Base-by-base conservation (phyloP, 2,888 invertebrate genomes). In the Euplagia quadripunctaria region DNA sequence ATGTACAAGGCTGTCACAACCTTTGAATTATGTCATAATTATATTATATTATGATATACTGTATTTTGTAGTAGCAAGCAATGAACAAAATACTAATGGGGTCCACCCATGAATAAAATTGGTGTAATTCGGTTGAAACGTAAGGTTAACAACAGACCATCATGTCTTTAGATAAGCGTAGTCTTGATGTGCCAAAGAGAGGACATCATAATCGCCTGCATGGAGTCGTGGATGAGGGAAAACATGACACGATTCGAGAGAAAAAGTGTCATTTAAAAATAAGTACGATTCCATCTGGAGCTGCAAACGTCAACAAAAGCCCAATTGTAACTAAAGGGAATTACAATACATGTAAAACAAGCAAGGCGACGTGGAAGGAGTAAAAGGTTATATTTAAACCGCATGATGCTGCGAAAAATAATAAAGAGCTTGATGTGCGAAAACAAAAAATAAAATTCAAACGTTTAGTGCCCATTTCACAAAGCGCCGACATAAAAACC, bases 401-500 rank as follows among this genome's bases (percentile, higher is more conserved):
- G 12, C 55, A n/a, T 0, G 12, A 4, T 20, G 20, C 20, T 58
- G 11, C 20, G 20, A 31, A 31, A 14, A 61, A 58, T 0, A n/a
- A 20, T 49, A 8, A 51, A 66, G 16, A 51, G 1, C 14, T 17
- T 17, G 5, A 9, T 41, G 31, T 61, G 61, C 61, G 9, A 52
- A 67, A 41, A 46, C 64, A 65, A n/a, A 20, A 64, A 55, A 70
- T 1, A 58, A 58, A 55, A 46, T 4, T 43, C 17, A 61, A 72
- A 64, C 46, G 41, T 46, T 64, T 55, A 78, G 73, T 75, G 52
- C 43, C 65, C 73, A 82, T 82, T 78, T 63, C 16, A n/a, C 1
- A 63, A 80, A 82, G 79, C 64, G 73, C 74, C 72, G 55, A 70
- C 65, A 76, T 81, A 85, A 82, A 82, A 81, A 77, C 46, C 73